These are phyloP conservation scores for Pipistrellus kuhlii DNA, from an alignment of 2,797 vertebrate species.

Conservation along the genomic window DNA sequence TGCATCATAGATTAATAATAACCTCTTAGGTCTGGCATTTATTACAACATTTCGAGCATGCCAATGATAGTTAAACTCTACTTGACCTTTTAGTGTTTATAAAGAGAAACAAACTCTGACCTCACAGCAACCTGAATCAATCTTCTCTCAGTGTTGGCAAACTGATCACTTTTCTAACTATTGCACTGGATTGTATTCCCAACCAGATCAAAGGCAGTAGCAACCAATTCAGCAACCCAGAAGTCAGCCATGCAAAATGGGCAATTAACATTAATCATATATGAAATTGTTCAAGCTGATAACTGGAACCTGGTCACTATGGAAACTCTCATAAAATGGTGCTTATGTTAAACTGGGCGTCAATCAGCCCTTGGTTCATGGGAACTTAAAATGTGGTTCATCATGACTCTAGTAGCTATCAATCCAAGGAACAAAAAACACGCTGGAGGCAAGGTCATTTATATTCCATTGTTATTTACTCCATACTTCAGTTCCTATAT, in stretches of 20 bases:
- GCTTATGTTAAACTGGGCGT: slow-evolving; percentile 5
- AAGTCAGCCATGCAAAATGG: slow-evolving; percentile 85
- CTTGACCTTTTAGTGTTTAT: slow-evolving; percentile 84
- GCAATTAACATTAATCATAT: slow-evolving; percentile 88
- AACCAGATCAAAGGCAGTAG: slow-evolving; percentile 87
- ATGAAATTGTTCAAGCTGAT: slow-evolving; percentile 82
- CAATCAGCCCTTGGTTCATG: slow-evolving; percentile 26
- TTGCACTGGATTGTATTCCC: slow-evolving; percentile 83
- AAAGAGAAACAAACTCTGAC: slow-evolving; percentile 85
- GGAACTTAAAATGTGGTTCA: slow-evolving; percentile 4
- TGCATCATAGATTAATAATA: slow-evolving; percentile 74
- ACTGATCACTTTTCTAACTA: slow-evolving; percentile 85
- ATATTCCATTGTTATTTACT: slow-evolving; percentile 10
- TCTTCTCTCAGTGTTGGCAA: slow-evolving; percentile 83
- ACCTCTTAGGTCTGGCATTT: slow-evolving; percentile 82
- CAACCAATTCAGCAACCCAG: slow-evolving; percentile 81
- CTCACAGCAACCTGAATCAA: slow-evolving; percentile 84
- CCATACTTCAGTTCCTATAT: slow-evolving; percentile 27
- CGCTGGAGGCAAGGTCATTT: background rate
- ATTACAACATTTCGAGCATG: slow-evolving; percentile 83
- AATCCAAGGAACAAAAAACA: background rate
- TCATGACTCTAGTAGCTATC: background rate
- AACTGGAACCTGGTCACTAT: slow-evolving; percentile 80
- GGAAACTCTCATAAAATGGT: slow-evolving; percentile 71
- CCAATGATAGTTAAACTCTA: slow-evolving; percentile 87